phyloP scores from a whole-genome alignment of 1,140 invertebrate species.

The Diabrotica undecimpunctata region DNA sequence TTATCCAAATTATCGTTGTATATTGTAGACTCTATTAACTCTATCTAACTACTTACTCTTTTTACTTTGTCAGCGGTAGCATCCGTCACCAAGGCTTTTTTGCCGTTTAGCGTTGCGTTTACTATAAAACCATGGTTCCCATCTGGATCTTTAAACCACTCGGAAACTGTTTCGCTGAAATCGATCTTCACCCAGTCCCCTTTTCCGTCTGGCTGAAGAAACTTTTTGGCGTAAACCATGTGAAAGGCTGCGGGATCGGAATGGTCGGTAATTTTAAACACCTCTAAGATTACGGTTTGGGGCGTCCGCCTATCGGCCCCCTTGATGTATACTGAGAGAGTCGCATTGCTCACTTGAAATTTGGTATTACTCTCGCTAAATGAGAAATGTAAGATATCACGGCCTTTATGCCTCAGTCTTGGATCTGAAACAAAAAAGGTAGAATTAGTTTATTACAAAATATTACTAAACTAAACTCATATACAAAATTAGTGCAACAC shows the following conservation, averaged over 20 bases:
- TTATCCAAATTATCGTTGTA: too few species aligned
- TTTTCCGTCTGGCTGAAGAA: slow-evolving; percentile 42
- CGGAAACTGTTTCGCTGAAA: slow-evolving; percentile 68
- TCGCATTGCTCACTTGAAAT: slow-evolving; percentile 49
- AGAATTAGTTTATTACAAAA: too few species aligned
- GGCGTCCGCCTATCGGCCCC: slow-evolving; percentile 35
- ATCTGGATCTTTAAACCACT: slow-evolving; percentile 69
- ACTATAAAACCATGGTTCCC: slow-evolving; percentile 72
- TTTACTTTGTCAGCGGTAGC: slow-evolving; percentile 35
- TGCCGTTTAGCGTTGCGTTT: slow-evolving; percentile 56
- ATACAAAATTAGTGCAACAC: too few species aligned
- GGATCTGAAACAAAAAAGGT: slow-evolving; percentile 44
- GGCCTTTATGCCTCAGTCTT: slow-evolving; percentile 45
- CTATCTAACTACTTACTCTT: slow-evolving; percentile 12
- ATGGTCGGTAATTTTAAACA: slow-evolving; percentile 41
- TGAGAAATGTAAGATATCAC: slow-evolving; percentile 51
- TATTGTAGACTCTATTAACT: too few species aligned
- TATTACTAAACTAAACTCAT: too few species aligned
- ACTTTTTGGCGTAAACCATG: slow-evolving; percentile 31
- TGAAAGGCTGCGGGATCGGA: slow-evolving; percentile 31
- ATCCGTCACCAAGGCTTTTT: slow-evolving; percentile 39
- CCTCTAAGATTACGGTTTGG: slow-evolving; percentile 34
- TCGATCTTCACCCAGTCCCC: slow-evolving; percentile 74
- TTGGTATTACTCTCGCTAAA: slow-evolving; percentile 51
- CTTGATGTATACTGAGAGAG: slow-evolving; percentile 51